phyloP scores from a whole-genome alignment of 2,888 invertebrate genomes.

The Chouioia cunea region DNA sequence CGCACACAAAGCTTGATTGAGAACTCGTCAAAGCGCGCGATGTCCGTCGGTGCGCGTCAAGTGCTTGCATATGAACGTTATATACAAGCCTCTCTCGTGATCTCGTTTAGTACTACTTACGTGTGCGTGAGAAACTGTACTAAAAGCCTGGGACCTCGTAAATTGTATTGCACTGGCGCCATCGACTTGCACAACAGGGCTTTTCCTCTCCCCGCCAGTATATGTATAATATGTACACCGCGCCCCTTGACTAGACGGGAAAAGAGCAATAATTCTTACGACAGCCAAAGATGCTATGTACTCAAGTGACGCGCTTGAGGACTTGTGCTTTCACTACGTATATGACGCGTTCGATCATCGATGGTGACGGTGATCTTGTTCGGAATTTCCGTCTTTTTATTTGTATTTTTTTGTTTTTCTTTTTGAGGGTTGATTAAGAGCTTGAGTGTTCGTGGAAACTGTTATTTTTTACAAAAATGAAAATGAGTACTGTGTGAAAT shows the following conservation, averaged over 20 bases:
- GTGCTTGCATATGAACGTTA: conserved; percentile 54
- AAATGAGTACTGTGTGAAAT: too few relatives aligned
- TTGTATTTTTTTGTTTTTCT: too few relatives aligned
- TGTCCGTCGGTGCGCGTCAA: conserved; percentile 48
- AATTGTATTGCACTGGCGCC: conserved; percentile 52
- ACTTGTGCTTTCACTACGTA: too few relatives aligned
- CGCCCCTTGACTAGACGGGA: conserved; percentile 4
- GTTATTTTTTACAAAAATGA: too few relatives aligned
- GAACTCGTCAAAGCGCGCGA: not conserved
- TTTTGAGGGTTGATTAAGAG: too few relatives aligned
- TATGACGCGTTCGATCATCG: too few relatives aligned
- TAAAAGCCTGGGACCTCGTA: conserved; percentile 44
- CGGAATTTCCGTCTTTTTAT: too few relatives aligned
- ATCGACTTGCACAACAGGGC: conserved; percentile 9
- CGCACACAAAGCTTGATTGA: too few relatives aligned
- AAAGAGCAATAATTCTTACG: conserved; percentile 20
- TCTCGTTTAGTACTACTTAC: not conserved
- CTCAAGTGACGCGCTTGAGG: too few relatives aligned
- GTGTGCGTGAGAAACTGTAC: conserved; percentile 41
- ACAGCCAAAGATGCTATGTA: conserved; percentile 1
- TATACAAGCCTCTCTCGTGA: not conserved
- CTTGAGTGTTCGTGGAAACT: too few relatives aligned
- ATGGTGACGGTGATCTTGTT: too few relatives aligned
- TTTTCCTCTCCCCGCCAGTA: conserved; percentile 8
- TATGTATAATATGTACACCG: too few relatives aligned